Percentiles rank a stretch among this genome's conserved stretches.
phyloP scores from a whole-genome alignment of 1,140 invertebrate genomes.

The Manduca sexta region DNA sequence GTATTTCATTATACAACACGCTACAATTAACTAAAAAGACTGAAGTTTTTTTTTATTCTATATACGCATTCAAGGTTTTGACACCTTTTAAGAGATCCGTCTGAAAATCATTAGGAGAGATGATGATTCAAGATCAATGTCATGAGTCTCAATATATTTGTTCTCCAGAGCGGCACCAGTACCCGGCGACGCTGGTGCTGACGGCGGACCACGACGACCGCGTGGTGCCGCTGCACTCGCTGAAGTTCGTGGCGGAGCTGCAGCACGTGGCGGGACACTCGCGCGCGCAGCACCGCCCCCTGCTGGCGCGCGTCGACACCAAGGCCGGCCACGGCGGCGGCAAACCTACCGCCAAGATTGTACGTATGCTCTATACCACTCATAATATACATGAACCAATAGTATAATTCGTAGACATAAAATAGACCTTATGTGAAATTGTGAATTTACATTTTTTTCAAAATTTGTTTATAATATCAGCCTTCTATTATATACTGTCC shows the following conservation, averaged over 20 bases:
- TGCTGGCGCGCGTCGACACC: constrained; percentile 92
- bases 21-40: too few relatives aligned
- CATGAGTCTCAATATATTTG: not conserved
- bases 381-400: not conserved
- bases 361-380: constrained; percentile 16
- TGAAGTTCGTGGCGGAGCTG: constrained; percentile 95
- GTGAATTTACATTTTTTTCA: too few relatives aligned
- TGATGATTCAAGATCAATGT: too few relatives aligned
- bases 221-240: constrained; percentile 95
- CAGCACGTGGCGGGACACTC: constrained; percentile 83
- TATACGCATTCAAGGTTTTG: too few relatives aligned
- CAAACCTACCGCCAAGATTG: constrained; percentile 94
- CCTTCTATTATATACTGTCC: too few relatives aligned
- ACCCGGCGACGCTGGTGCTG: constrained; percentile 91
- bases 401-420: constrained; percentile 1
- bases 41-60: too few relatives aligned
- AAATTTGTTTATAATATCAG: too few relatives aligned
- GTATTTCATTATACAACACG: too few relatives aligned
- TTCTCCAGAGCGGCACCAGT: constrained; percentile 72
- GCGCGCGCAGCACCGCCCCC: constrained; percentile 85
- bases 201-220: constrained; percentile 99
- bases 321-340: constrained; percentile 97
- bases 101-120: too few relatives aligned
- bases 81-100: too few relatives aligned
- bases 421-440: too few relatives aligned